Base-by-base conservation (phyloP, 2,113 vertebrate species). In the Hippocampus guttulatus region DNA sequence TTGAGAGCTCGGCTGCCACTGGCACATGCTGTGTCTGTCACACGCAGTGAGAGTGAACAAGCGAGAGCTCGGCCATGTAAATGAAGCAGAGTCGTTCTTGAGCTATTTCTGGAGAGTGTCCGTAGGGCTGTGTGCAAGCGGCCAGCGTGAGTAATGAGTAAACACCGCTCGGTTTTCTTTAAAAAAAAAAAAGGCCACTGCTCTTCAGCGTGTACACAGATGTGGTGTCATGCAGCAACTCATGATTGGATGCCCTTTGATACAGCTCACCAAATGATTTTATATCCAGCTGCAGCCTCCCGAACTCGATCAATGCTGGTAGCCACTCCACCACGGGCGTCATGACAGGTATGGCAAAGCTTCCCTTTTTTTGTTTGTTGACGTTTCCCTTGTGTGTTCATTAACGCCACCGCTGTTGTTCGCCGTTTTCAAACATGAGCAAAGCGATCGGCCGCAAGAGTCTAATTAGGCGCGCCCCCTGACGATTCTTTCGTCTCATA, bases 61-160 rank as follows among this genome's bases (percentile, higher is more conserved):
- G 57, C 27, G 5, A 49, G 47, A 18, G 4, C 47, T 33, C 16
- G 47, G 47, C 16, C 70, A 58, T 67, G 81, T 83, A 83, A 81
- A 87, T 84, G 83, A 86, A 81, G 82, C 78, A 75, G 74, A 86
- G 76, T 85, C 69, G 85, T 85, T 88, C 84, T 84, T 78, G 69
- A 77, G 85, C 88, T 91, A 91, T 91, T 91, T 91, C 72, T 88
- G 81, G 90, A 84, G 88, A 83, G 68, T 43, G 60, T 88, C 85
- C 84, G 85, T 70, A 73, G 69, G 88, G 88, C 84, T 84, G 57
- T 78, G 77, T 73, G 70, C 75, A 83, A 66, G 83, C 80, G 78
- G 75, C 77, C 81, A 87, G 81, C 63, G 79, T 88, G 85, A 88
- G 84, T 88, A 88, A 87, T 80, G 23, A 78, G 68, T 70, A 74